phyloP scores from a whole-genome alignment of 2,113 vertebrate species.

The Hypanus sabinus region DNA sequence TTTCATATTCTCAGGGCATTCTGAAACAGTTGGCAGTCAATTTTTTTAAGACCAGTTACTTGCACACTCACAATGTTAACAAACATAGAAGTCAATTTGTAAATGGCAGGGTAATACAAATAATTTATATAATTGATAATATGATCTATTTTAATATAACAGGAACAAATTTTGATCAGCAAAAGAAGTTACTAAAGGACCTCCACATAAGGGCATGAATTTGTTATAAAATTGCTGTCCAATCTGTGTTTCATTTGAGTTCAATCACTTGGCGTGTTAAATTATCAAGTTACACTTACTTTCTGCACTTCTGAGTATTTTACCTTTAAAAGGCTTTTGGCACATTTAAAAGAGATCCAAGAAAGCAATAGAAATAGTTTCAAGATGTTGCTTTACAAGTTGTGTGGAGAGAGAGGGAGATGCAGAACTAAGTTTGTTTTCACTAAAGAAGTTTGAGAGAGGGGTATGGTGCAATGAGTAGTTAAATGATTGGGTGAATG shows the following conservation, averaged over 20 bases:
- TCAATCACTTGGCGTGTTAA: not conserved
- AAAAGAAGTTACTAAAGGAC: too few relatives aligned
- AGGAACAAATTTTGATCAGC: not conserved
- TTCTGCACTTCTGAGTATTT: not conserved
- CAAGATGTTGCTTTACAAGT: not conserved
- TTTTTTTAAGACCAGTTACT: not conserved
- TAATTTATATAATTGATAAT: not conserved
- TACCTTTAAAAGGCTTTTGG: too few relatives aligned
- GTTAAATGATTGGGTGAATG: not conserved
- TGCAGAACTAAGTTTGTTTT: not conserved
- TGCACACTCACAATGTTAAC: not conserved
- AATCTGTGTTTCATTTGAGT: not conserved
- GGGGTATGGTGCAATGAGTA: not conserved
- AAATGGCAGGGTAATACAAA: not conserved
- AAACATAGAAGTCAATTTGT: slow-evolving; percentile 6
- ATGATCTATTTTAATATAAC: not conserved
- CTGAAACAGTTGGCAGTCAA: not conserved
- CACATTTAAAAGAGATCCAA: not conserved
- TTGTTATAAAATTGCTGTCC: not conserved
- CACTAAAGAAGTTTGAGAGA: not conserved
- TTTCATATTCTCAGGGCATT: not conserved
- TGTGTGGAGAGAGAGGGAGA: not conserved
- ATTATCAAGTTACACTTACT: not conserved
- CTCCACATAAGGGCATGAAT: not conserved
- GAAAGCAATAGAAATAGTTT: not conserved